Percentiles rank a stretch among this genome's conserved stretches.
Conservation (phyloP, 2,797 vertebrate species). For the Cottoperca gobio region DNA sequence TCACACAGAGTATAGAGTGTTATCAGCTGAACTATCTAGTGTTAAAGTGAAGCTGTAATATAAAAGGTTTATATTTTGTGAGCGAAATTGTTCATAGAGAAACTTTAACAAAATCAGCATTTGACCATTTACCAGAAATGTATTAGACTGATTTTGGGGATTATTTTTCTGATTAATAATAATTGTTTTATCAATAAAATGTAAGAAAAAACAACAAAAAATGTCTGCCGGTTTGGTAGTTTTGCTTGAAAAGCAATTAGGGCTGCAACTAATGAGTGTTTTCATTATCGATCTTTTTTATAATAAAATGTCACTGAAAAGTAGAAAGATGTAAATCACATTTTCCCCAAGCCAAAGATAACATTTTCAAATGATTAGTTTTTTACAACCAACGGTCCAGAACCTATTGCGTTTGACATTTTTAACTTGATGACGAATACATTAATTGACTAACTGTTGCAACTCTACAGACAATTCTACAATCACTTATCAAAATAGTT, state of each 20-base stretch:
- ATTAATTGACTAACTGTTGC: neutral
- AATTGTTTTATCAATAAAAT: neutral
- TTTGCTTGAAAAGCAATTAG: neutral
- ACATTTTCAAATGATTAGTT: neutral
- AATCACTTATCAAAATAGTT: neutral
- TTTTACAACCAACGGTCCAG: neutral
- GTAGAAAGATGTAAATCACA: neutral
- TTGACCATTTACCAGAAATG: neutral
- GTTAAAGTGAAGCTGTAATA: constrained; percentile 11
- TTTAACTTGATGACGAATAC: neutral
- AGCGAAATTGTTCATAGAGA: neutral
- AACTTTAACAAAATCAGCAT: neutral
- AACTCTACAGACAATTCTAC: neutral
- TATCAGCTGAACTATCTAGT: constrained; percentile 31
- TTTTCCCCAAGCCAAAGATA: neutral
- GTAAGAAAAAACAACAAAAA: neutral
- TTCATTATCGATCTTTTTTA: neutral
- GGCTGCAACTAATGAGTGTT: neutral
- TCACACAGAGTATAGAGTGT: constrained; percentile 5
- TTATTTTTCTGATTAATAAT: neutral
- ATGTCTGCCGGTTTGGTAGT: neutral
- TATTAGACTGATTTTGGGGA: neutral
- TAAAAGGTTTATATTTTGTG: constrained; percentile 13
- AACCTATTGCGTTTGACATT: neutral
- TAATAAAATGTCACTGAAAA: neutral